Base-by-base conservation (phyloP, 1,140 invertebrate species). In the Bemisia tabaci region DNA sequence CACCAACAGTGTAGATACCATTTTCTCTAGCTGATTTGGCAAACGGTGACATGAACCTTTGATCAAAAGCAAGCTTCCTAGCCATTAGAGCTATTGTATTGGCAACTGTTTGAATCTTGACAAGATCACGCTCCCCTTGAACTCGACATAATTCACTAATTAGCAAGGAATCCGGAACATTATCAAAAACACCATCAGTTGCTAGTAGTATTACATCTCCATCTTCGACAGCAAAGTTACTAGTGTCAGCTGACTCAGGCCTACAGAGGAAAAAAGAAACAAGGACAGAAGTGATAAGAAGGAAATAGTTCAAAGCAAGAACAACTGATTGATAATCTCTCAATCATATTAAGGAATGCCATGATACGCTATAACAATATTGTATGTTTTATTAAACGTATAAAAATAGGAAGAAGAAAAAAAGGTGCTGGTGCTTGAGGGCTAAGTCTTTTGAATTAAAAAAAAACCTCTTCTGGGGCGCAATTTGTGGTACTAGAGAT, bases 121-220 rank as follows among this genome's bases (percentile, higher is more conserved):
- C 81, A 59, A 87, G 83, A 79, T 91, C 86, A 26, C 81, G 79
- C 72, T 86, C 87, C 5, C 87, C 87, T 66, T 83, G 73, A 9
- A 71, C 69, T 39, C 68, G 48, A 62, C 48, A 69, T 76, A 95
- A 83, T 79, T 93, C 89, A 21, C 87, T 85, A 65, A 94, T 78
- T 72, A 98, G 85, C 73, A 95, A 82, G 68, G 87, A 85, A 72
- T 96, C 92, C 67, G 92, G 94, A 71, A 98, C 86, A 81, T 98
- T 98, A 79, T 98, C 96, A 80, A 98, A 98, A 23, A 98, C 91
- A 60, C 96, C 96, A 80, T 98, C 95, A 1, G 95, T 98, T 39
- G 94, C 96, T 48, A 98, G 83, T 26, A 98, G 81, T 72, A 98
- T 94, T 39, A 98, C 88, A 79, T 98, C 96, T 59, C 95, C 95